Conservation (phyloP, 1,140 invertebrate genomes). For the Carcinoscorpius rotundicauda region DNA sequence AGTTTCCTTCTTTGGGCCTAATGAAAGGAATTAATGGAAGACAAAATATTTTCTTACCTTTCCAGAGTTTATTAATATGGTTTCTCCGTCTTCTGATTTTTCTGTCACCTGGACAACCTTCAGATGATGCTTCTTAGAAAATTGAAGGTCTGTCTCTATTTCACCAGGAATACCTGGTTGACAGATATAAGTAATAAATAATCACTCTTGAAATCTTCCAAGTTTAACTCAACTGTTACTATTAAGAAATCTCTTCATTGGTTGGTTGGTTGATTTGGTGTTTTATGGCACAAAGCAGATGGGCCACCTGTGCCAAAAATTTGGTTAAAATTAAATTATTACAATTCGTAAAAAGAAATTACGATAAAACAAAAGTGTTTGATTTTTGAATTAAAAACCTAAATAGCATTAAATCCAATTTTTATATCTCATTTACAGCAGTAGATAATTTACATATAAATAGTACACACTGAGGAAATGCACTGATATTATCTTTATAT, state of each 20-base stretch:
- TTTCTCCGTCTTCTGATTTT: background rate
- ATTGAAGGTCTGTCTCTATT: constrained; percentile 3
- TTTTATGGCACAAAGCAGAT: no score
- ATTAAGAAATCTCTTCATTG: no score
- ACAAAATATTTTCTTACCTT: constrained; percentile 10
- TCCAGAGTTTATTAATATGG: constrained; percentile 11
- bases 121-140: constrained; percentile 10
- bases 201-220: background rate
- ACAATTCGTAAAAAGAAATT: no score
- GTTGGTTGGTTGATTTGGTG: no score
- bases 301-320: no score
- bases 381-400: no score
- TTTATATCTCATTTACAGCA: background rate
- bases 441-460: background rate
- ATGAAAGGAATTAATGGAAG: background rate
- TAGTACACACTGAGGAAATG: background rate
- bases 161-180: constrained; percentile 10
- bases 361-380: no score
- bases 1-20: background rate
- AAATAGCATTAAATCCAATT: no score
- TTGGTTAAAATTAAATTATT: no score
- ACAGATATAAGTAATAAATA: background rate
- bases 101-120: constrained; percentile 10
- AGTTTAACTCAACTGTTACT: no score
- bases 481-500: background rate